phyloP scores from a whole-genome alignment of 2,113 vertebrate genomes.

The Ictidomys tridecemlineatus region DNA sequence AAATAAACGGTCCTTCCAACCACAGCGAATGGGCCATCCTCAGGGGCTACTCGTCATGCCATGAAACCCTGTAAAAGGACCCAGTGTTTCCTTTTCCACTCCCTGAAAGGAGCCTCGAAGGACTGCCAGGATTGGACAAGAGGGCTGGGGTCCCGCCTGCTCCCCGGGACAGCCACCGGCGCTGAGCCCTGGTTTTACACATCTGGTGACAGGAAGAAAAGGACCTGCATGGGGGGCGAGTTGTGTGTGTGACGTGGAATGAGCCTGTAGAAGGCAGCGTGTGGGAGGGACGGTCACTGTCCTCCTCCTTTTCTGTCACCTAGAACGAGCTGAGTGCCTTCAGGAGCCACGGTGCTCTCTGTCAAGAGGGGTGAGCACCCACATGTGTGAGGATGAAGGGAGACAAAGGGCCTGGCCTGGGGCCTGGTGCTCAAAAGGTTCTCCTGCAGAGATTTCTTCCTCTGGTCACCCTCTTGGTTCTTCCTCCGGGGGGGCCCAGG shows the following conservation, averaged over 20 bases:
- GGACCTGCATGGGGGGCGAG: neutral
- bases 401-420: neutral
- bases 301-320: neutral
- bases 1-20: slow-evolving; percentile 80
- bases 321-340: neutral
- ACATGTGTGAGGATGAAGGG: accelerated
- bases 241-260: neutral
- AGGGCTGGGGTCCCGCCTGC: neutral
- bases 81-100: slow-evolving; percentile 81
- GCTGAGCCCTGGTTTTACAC: neutral
- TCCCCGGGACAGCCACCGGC: neutral
- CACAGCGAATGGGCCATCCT: slow-evolving; percentile 58
- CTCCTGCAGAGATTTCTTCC: neutral
- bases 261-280: neutral
- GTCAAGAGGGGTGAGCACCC: neutral
- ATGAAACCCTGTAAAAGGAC: slow-evolving; percentile 76
- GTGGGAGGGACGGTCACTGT: no score
- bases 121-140: neutral
- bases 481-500: no score
- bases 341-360: neutral
- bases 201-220: slow-evolving; percentile 35
- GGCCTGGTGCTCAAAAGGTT: accelerated
- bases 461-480: neutral
- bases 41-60: slow-evolving; percentile 59
- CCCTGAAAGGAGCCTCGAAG: slow-evolving; percentile 58